phyloP scores from a whole-genome alignment of 2,797 vertebrate genomes.

The Acanthurus lineatus region DNA sequence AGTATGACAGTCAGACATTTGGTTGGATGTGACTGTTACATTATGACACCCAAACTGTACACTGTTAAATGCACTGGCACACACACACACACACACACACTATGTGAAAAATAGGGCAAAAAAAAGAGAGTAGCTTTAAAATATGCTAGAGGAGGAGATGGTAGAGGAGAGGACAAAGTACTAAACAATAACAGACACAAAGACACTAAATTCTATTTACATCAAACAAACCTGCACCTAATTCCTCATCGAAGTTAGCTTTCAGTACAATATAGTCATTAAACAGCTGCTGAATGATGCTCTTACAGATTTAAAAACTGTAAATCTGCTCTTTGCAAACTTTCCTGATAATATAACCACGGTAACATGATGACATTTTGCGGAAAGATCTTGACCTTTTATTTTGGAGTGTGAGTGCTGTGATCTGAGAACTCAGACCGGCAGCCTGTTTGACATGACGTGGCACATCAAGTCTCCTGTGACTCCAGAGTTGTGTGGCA shows the following conservation, averaged over 20 bases:
- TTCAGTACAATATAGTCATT: neutral
- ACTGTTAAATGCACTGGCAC: no score
- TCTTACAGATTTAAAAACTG: neutral
- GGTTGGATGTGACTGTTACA: neutral
- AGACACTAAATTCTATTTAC: constrained; percentile 5
- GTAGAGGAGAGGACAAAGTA: no score
- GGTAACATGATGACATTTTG: constrained; percentile 19
- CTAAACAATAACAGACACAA: constrained; percentile 6
- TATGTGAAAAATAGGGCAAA: neutral
- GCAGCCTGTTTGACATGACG: constrained; percentile 66
- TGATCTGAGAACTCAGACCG: constrained; percentile 53
- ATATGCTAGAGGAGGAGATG: neutral
- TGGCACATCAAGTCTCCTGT: constrained; percentile 60
- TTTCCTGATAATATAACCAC: constrained; percentile 8
- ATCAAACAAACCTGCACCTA: constrained; percentile 22
- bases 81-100: neutral
- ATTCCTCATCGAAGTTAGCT: constrained; percentile 16
- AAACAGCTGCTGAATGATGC: constrained; percentile 3
- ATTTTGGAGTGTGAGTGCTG: constrained; percentile 52
- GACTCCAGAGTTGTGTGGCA: constrained; percentile 44
- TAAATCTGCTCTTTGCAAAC: constrained; percentile 9
- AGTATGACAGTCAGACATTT: neutral
- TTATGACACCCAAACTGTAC: neutral
- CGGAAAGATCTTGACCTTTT: constrained; percentile 61
- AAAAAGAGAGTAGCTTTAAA: neutral